These are phyloP conservation scores for Bergia puertoricense DNA, from an alignment of 92 coral and sea anemone species.

Conservation along the genomic window DNA sequence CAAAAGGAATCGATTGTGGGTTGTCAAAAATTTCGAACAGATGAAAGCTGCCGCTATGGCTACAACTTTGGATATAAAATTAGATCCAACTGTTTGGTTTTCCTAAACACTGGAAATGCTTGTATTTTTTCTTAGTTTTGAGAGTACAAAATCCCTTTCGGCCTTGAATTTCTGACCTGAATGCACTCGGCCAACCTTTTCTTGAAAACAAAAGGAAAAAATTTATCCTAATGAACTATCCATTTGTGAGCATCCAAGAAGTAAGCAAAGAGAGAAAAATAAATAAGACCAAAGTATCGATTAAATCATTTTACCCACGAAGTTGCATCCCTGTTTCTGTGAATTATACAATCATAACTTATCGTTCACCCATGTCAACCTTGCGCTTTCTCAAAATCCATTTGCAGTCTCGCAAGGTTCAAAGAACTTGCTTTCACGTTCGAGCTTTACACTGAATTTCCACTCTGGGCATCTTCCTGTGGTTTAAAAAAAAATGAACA, in stretches of 20 bases:
- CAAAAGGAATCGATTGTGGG: background rate
- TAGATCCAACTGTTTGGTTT: no score
- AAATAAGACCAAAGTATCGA: constrained; percentile 23
- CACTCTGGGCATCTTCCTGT: constrained; percentile 15
- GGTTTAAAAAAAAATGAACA: background rate
- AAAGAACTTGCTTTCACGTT: background rate
- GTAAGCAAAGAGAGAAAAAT: background rate
- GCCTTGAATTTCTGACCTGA: background rate
- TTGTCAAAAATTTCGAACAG: no score
- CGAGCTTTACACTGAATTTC: background rate
- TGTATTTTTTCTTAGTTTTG: no score
- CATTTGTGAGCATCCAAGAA: background rate
- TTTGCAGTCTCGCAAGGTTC: background rate
- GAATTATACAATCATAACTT: background rate
- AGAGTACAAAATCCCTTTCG: background rate
- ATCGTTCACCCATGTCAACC: background rate
- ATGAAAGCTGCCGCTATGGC: background rate
- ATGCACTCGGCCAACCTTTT: background rate
- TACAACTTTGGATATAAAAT: no score
- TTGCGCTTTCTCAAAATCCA: background rate
- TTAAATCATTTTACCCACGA: background rate
- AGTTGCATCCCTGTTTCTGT: background rate
- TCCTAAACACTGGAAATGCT: no score
- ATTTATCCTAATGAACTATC: background rate
- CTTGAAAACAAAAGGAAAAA: background rate